Base-by-base conservation (phyloP, 2,797 vertebrate species). In the Oryzias dopingdopingensis region DNA sequence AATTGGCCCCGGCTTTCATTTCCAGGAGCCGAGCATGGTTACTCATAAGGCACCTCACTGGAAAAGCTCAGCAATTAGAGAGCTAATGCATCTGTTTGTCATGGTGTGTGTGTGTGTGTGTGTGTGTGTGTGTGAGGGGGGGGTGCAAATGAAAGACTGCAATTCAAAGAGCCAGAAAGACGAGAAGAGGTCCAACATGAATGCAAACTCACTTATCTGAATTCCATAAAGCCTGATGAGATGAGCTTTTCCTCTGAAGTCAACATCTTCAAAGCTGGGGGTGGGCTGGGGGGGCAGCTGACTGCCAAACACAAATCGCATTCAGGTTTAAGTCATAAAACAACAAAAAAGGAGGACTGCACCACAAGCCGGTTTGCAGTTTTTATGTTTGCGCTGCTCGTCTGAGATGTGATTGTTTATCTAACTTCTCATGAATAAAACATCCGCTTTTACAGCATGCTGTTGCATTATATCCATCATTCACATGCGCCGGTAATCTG, bases 1-100 rank as follows among this genome's bases (percentile, higher is more conserved):
- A 90, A 90, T 90, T 84, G 82, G 64, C 77, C 32, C 8, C 43
- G 76, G 78, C 85, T 87, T 88, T 90, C 85, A 90, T 90, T 89
- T 86, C 81, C 81, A 75, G 71, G 56, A 84, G 74, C 77, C 80
- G 76, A 76, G 82, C 84, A 72, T 56, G 76, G 82, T 83, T 79
- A 86, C 86, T 86, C 80, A 80, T 77, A 77, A 82, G 81, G 80
- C 76, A 77, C 81, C 84, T 85, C 81, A 78, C 83, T 88, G 81
- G 81, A 78, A 32, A 83, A 86, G 83, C 83, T 80, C 73, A 49
- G 74, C 86, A 89, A 90, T 92, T 90, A 89, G 80, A 64, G 69
- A 49, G 60, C 87, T 89, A 89, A 90, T 89, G 82, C 72, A 53
- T 76, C 75, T 80, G 86, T 88, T 88, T 89, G 83, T 88, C 85